These are phyloP conservation scores for Chlamydotis undulata DNA, from an alignment of 2,113 vertebrate genomes.

Conservation along the genomic window DNA sequence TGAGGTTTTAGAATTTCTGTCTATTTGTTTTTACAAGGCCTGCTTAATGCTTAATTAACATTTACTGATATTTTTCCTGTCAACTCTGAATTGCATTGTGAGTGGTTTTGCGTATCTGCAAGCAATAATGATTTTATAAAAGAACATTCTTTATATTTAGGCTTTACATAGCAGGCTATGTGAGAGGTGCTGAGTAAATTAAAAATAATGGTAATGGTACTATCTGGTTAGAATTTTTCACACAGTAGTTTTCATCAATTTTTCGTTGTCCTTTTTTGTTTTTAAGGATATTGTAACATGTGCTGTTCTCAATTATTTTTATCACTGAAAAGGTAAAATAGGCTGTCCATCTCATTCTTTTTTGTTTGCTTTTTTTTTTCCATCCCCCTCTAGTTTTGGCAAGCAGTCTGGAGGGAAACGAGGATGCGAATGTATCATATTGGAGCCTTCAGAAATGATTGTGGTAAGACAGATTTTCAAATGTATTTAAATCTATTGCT, in stretches of 20 bases:
- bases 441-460: slow-evolving; percentile 99
- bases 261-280: background rate
- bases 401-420: slow-evolving; percentile 94
- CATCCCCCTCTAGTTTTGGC: slow-evolving; percentile 86
- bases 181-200: background rate
- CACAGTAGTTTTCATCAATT: background rate
- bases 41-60: background rate
- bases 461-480: slow-evolving; percentile 85
- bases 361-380: slow-evolving; percentile 14
- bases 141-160: background rate
- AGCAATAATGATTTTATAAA: background rate
- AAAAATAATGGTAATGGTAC: background rate
- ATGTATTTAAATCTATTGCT: slow-evolving; percentile 45
- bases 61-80: background rate
- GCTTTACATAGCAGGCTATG: background rate
- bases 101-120: background rate
- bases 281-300: background rate
- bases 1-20: background rate
- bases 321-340: slow-evolving; percentile 33
- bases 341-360: slow-evolving; percentile 35
- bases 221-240: background rate
- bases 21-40: background rate
- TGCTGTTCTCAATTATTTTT: background rate
- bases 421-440: slow-evolving; percentile 95
- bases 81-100: background rate